A percentile compares a stretch with the other conserved stretches of the same genome.
Evolutionary conservation across 2,113 vertebrate species (phyloP).

Genomic region (Spea multiplicata): DNA sequence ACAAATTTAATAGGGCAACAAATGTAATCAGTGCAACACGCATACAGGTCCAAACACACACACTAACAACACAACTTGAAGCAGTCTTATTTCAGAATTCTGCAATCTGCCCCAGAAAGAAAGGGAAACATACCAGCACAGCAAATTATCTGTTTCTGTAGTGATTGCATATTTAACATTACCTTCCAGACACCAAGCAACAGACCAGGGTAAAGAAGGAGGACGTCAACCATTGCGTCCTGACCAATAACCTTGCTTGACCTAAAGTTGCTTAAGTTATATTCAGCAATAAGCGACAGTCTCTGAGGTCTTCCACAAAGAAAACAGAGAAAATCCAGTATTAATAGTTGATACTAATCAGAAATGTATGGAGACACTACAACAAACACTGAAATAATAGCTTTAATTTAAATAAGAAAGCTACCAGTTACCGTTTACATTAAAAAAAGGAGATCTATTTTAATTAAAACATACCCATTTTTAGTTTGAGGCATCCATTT

Average conservation of each 20-base stretch:
- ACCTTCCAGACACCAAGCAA: conserved; percentile 83
- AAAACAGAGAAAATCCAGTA: background rate
- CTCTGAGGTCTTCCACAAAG: conserved; percentile 63
- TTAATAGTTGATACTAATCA: background rate
- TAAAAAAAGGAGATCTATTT: background rate
- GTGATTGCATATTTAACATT: conserved; percentile 43
- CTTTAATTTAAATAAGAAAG: no score
- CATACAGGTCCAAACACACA: no score
- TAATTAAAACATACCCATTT: conserved; percentile 59
- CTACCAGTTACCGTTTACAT: no score
- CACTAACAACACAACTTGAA: no score
- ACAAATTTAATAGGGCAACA: no score
- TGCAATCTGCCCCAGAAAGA: no score
- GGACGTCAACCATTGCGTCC: conserved; percentile 69
- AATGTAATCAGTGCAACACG: no score
- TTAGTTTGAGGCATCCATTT: conserved; percentile 42
- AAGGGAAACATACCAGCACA: no score
- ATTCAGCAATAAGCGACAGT: conserved; percentile 72
- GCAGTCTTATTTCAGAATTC: no score
- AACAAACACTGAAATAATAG: no score
- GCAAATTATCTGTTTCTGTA: no score
- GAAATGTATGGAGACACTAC: no score
- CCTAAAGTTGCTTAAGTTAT: conserved; percentile 59
- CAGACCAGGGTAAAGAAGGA: conserved; percentile 68
- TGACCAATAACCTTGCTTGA: conserved; percentile 58